A percentile compares a stretch with the other conserved stretches of the same genome.
phyloP scores from a whole-genome alignment of 2,113 vertebrate genomes.

The Sphaerodactylus townsendi region DNA sequence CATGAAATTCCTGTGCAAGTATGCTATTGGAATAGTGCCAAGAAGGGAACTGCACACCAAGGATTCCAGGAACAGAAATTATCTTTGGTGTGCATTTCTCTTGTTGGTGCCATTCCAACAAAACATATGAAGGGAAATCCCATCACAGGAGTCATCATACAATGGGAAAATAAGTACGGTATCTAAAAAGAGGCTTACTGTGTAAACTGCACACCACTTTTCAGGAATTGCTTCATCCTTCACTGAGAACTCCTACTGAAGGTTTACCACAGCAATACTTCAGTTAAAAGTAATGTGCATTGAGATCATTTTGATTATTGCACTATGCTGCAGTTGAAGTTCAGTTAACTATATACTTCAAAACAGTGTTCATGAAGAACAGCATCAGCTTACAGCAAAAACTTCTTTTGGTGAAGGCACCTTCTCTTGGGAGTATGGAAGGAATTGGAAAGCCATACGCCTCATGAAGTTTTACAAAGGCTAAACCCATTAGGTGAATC shows the following conservation, averaged over 20 bases:
- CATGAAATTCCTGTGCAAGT: background rate
- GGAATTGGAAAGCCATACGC: no score
- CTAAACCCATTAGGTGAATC: no score
- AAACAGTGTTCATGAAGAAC: no score
- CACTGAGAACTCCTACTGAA: conserved; percentile 4
- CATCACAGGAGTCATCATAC: background rate
- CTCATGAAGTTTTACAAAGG: no score
- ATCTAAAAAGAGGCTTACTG: background rate
- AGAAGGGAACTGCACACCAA: background rate
- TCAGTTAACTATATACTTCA: no score
- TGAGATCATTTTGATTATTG: no score
- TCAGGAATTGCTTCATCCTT: background rate
- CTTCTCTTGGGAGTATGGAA: no score
- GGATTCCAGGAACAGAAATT: background rate
- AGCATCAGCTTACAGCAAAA: no score
- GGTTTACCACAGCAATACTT: background rate
- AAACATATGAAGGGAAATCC: conserved; percentile 12
- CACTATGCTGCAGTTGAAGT: no score
- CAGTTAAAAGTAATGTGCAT: no score
- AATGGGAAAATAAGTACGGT: background rate
- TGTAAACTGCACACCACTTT: conserved; percentile 9
- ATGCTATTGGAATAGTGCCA: conserved; percentile 10
- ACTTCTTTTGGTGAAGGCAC: no score
- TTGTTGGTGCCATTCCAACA: background rate
- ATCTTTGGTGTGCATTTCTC: background rate